Percentiles rank a stretch among this genome's conserved stretches.
Evolutionary conservation across 2,797 vertebrate species (phyloP).

Genomic region (Aquila chrysaetos): DNA sequence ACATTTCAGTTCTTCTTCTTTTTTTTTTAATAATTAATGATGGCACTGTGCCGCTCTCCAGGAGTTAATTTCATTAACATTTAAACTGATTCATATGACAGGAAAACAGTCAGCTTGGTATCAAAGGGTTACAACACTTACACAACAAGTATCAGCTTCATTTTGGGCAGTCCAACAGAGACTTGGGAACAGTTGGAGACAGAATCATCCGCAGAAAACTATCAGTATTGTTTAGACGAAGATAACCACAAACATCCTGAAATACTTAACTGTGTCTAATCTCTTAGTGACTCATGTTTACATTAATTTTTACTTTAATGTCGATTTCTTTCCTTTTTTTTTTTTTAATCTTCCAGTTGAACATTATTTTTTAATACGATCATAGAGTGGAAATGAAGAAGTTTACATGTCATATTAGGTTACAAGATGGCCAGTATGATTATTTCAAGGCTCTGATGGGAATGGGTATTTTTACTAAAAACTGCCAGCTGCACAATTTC

Average conservation of each 20-base stretch:
- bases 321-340: constrained; percentile 1
- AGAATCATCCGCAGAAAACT: not conserved
- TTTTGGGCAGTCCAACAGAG: not conserved
- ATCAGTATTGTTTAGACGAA: constrained; percentile 43
- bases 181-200: not conserved
- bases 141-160: not conserved
- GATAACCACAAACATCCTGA: constrained; percentile 51
- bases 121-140: constrained; percentile 1
- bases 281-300: constrained; percentile 56
- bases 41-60: not conserved
- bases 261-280: constrained; percentile 42
- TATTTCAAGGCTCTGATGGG: constrained; percentile 3
- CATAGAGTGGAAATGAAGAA: constrained; percentile 13
- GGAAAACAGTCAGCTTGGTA: not conserved
- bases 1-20: not conserved
- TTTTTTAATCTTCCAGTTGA: not conserved
- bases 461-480: not conserved
- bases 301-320: constrained; percentile 5
- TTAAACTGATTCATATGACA: not conserved
- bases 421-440: not conserved
- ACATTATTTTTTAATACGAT: not conserved
- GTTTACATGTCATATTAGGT: not conserved
- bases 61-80: constrained; percentile 24
- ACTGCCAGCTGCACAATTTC: not conserved
- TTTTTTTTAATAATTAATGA: not conserved